phyloP scores from a whole-genome alignment of 2,113 vertebrate genomes.

The Ailuropoda melanoleuca region DNA sequence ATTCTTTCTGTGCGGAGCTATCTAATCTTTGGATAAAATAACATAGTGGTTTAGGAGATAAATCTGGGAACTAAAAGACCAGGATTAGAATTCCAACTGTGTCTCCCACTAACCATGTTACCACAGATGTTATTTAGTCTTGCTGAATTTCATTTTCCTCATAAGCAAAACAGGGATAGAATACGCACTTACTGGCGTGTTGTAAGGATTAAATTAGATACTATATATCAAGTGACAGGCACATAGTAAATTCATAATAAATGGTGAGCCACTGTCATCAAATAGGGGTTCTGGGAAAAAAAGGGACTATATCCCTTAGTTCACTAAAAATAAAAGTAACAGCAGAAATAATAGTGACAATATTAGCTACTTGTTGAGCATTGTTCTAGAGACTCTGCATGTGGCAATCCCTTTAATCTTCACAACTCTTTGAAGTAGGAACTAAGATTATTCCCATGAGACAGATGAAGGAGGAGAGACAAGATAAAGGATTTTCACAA shows the following conservation, averaged over 20 bases:
- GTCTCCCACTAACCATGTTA: background rate
- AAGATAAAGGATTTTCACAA: background rate
- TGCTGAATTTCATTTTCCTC: background rate
- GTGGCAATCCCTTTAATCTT: background rate
- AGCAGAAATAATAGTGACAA: background rate
- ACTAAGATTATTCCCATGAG: background rate
- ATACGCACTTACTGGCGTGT: background rate
- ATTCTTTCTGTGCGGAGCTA: background rate
- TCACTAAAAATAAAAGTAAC: background rate
- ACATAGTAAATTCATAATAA: constrained; percentile 38
- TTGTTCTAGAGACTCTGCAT: background rate
- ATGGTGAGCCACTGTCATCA: background rate
- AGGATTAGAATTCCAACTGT: background rate
- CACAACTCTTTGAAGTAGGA: background rate
- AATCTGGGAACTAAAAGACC: background rate
- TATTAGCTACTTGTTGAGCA: background rate
- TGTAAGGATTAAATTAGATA: background rate
- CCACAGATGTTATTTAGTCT: background rate
- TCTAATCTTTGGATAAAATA: constrained; percentile 4
- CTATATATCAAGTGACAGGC: background rate
- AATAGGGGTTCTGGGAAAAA: background rate
- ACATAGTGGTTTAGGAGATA: background rate
- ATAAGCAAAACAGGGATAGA: background rate
- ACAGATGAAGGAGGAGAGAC: background rate
- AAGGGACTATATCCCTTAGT: background rate